phyloP scores from a whole-genome alignment of 2,113 vertebrate species.

The Argyrosomus japonicus region DNA sequence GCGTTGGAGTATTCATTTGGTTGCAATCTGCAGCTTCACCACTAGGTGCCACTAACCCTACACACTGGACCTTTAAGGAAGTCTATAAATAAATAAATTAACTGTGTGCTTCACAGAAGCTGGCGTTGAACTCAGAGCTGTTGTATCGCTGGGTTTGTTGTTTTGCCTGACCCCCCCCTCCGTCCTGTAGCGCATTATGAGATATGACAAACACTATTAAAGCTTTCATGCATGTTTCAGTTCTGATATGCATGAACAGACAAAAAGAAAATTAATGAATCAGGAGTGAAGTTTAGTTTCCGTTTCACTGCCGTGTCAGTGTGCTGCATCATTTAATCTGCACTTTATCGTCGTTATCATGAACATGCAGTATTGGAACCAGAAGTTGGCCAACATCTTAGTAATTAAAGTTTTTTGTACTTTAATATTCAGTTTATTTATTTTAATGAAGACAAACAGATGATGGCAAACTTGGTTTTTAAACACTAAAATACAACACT shows the following conservation, averaged over 20 bases:
- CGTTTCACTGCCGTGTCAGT: background rate
- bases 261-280: background rate
- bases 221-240: conserved; percentile 51
- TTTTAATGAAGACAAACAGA: background rate
- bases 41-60: no score
- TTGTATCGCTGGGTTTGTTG: conserved; percentile 51
- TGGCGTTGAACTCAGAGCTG: conserved; percentile 4
- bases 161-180: background rate
- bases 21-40: no score
- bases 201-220: background rate
- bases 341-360: conserved; percentile 16
- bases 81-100: background rate
- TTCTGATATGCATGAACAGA: background rate
- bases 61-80: no score
- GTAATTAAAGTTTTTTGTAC: background rate
- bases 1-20: no score
- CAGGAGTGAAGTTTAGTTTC: conserved; percentile 3
- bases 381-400: conserved; percentile 61
- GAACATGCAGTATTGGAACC: conserved; percentile 56
- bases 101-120: background rate
- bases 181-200: background rate
- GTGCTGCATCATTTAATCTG: background rate
- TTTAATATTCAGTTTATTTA: background rate
- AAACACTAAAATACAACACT: conserved; percentile 34
- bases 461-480: conserved; percentile 59